A percentile compares a stretch with the other conserved stretches of the same genome.
Evolutionary conservation across 64 coral and sea anemone genomes (phyloP).

Genomic region (Orbicella faveolata): DNA sequence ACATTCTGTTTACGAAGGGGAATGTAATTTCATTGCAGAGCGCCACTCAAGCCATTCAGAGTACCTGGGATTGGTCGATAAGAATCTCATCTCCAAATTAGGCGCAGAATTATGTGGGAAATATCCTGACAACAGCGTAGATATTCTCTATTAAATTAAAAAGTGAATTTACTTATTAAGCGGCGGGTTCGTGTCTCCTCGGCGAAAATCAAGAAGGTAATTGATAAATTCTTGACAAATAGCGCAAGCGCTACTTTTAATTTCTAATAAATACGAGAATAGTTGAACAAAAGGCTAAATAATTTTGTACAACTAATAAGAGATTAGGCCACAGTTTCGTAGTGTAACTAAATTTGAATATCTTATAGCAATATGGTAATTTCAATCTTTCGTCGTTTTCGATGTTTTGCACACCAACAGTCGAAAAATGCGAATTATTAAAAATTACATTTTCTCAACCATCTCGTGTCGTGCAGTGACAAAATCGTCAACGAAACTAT

Average conservation of each 20-base stretch:
- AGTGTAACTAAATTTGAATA: not conserved
- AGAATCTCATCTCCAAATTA: slow-evolving; percentile 31
- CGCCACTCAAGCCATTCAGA: not conserved
- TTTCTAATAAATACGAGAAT: slow-evolving; percentile 54
- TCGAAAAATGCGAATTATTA: not conserved
- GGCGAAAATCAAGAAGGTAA: slow-evolving; percentile 21
- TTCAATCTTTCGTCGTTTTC: too few species aligned
- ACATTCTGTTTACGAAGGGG: not conserved
- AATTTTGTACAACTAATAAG: slow-evolving; percentile 22
- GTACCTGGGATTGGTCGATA: not conserved
- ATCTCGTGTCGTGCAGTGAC: not conserved
- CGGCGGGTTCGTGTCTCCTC: slow-evolving; percentile 14
- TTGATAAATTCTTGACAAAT: slow-evolving; percentile 35
- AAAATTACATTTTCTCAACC: not conserved
- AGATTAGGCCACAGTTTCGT: slow-evolving; percentile 13
- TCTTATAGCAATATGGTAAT: not conserved
- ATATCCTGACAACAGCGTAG: not conserved
- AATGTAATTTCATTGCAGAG: slow-evolving; percentile 2
- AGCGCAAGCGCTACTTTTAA: slow-evolving; percentile 37
- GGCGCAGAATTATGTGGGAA: slow-evolving; percentile 11
- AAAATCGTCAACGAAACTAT: slow-evolving; percentile 14
- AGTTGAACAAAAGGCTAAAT: slow-evolving; percentile 34
- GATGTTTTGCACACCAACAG: not conserved
- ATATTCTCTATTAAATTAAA: slow-evolving; percentile 32
- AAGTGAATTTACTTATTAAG: slow-evolving; percentile 55